Evolutionary conservation across 2,797 vertebrate species (phyloP), one percentile per base, ranked within the genome.

Genomic region (Fistularia tabacaria): DNA sequence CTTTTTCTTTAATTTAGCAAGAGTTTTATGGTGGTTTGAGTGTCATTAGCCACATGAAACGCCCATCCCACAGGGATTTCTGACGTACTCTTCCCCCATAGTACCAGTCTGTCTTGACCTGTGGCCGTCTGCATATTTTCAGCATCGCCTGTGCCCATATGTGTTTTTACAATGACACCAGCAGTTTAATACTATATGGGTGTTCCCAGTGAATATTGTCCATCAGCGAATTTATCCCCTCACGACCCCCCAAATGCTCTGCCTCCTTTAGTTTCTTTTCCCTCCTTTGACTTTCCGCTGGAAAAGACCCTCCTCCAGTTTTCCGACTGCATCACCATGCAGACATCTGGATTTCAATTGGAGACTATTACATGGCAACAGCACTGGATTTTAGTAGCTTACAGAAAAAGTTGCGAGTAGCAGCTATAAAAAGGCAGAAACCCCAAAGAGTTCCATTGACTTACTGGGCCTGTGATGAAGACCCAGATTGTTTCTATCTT

Each of bases 311-410:
- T 59, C 57, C 59, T 52, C 66, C 15, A 45, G 38, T 69, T 70
- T 71, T 66, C 54, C 70, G 73, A 56, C 54, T 52, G 46, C 64
- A 59, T 79, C 67, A 70, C 52, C 62, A 62, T 5, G 54, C 48
- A 71, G 62, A 81, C 85, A 87, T 87, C 85, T 85, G 86, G 85
- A 69, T 76, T 80, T 82, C 67, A 60, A 85, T 57, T 76, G 69
- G 36, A 66, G 57, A 71, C 69, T 51, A 51, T 62, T 64, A 77
- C 73, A 76, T 67, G 54, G 54, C 49, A 71, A 71, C 63, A 61
- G 46, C 54, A 65, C 53, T 54, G 50, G 62, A 36, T 71, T 82
- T 84, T 77, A 76, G 61, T 72, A 70, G 69, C 54, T 74, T 71
- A 76, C 49, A 25, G 61, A 77, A 59, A 77, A 59, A 76, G 73